phyloP scores from a whole-genome alignment of 2,888 invertebrate species.

The Agyllia agylla region DNA sequence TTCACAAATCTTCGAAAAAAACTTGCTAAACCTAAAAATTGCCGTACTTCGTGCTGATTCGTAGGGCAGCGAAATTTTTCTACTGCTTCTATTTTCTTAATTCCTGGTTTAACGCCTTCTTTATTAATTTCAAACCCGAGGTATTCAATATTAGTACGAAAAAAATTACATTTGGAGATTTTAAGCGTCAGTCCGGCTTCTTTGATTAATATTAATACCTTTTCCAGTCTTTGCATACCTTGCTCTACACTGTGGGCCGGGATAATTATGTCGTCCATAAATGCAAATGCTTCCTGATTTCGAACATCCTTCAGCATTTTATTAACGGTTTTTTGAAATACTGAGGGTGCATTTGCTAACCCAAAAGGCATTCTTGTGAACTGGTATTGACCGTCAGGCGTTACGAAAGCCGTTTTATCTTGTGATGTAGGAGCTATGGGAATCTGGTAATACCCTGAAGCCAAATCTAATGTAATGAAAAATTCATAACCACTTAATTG shows the following conservation, averaged over 20 bases:
- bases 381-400: constrained; percentile 79
- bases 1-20: neutral
- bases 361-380: neutral
- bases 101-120: neutral
- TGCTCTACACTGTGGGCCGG: neutral
- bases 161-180: neutral
- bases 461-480: constrained; percentile 50
- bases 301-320: neutral
- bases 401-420: constrained; percentile 81
- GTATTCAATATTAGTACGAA: neutral
- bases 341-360: neutral
- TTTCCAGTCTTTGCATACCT: neutral
- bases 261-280: constrained; percentile 7
- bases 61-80: neutral
- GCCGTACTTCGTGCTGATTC: neutral
- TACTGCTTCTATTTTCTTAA: neutral
- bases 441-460: constrained; percentile 66
- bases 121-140: neutral
- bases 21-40: neutral
- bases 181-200: neutral
- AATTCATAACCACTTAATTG: constrained; percentile 20
- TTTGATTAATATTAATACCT: neutral
- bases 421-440: constrained; percentile 75
- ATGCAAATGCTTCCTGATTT: neutral
- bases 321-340: neutral